phyloP scores from a whole-genome alignment of 2,113 vertebrate genomes.

The Bathybates hornii region DNA sequence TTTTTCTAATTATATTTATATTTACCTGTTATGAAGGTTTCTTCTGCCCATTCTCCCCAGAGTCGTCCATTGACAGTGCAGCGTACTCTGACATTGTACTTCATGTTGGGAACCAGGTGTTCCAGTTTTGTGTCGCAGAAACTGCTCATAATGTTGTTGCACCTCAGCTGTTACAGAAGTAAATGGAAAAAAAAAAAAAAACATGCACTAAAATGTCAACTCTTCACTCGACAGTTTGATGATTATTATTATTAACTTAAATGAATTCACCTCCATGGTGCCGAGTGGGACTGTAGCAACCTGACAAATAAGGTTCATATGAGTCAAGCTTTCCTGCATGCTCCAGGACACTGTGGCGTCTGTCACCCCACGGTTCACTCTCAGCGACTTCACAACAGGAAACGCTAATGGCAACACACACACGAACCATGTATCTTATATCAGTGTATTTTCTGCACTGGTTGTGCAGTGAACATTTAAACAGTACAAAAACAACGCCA shows the following conservation, averaged over 20 bases:
- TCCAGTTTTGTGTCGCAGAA: constrained; percentile 9
- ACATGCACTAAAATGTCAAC: background rate
- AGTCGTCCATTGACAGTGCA: constrained; percentile 26
- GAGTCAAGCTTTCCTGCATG: constrained; percentile 17
- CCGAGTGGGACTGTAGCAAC: background rate
- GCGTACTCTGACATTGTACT: constrained; percentile 28
- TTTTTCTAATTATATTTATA: background rate
- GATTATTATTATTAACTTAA: background rate
- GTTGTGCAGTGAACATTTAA: background rate
- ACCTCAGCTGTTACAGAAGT: background rate
- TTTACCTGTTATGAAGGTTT: constrained; percentile 47
- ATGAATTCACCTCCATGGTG: background rate
- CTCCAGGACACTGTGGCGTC: constrained; percentile 32
- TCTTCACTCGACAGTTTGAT: background rate
- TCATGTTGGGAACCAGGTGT: constrained; percentile 31
- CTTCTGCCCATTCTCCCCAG: constrained; percentile 31
- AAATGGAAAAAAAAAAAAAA: background rate
- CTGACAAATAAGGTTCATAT: constrained; percentile 37
- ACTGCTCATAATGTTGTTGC: background rate
- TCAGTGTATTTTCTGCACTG: background rate
- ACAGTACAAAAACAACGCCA: background rate
- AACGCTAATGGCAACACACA: constrained; percentile 28
- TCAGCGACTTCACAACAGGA: constrained; percentile 15
- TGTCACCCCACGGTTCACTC: background rate
- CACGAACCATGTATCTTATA: background rate